Base-by-base conservation (phyloP, 2,113 vertebrate genomes). In the Picathartes gymnocephalus region DNA sequence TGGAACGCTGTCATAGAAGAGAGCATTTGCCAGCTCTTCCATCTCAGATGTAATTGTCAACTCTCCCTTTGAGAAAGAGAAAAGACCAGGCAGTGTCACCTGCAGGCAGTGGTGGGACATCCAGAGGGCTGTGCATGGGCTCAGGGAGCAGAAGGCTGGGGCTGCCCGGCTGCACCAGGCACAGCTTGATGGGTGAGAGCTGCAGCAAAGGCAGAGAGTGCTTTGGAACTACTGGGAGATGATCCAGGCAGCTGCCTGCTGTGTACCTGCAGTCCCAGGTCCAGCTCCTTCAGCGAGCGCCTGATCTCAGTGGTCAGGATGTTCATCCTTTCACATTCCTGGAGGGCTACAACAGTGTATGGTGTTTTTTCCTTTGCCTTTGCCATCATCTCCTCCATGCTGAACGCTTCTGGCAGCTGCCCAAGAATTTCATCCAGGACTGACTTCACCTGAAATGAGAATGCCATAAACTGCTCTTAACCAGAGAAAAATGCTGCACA, bases 251-350 rank as follows among this genome's bases (percentile, higher is more conserved):
- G 37, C 61, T 53, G 78, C 83, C 39, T n/a, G 4, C 4, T 4
- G 11, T 18, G 0, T 69, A 98, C 98, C 98, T 98, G 98, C 13
- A 98, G 95, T 7, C 98, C 98, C 88, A 98, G 44, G 88, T 95
- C 96, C 24, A 98, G 31, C 86, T 98, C 98, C 60, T 96, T 97
- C 20, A 98, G 71, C 0, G 98, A 98, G 22, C 98, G 97, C 27
- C 98, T 95, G 17, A 98, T 97, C 35, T 98, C 98, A 0, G 71
- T 64, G 90, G 97, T 98, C 8, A 98, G 61, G 74, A 95, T 95
- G 81, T 98, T 98, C 98, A 98, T 98, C 13, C 98, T 86, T 35
- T 98, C 98, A 4, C 98, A 98, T 28, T 98, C 98, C 80, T 98
- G 98, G 44, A 98, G 91, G 91, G 97, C 98, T 0, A 98, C 98